Conservation (phyloP, 1,140 invertebrate genomes). For the Lasaia peninsularis region DNA sequence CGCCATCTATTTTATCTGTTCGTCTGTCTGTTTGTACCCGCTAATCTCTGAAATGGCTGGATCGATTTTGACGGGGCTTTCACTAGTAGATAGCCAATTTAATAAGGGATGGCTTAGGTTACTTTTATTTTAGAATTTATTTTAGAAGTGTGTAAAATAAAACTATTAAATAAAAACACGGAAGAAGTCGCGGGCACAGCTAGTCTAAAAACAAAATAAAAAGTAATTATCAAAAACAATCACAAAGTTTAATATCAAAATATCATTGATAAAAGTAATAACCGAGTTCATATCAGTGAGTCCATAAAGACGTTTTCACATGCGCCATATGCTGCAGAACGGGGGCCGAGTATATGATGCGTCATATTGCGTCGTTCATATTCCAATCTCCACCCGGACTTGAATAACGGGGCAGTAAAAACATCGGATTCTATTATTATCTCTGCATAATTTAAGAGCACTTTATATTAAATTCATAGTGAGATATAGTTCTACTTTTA, state of each 20-base stretch:
- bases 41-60: too few species aligned
- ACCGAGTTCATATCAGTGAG: background rate
- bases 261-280: slow-evolving; percentile 1
- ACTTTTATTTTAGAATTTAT: too few species aligned
- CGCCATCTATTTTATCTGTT: too few species aligned
- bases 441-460: background rate
- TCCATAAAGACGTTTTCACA: slow-evolving; percentile 6
- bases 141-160: too few species aligned
- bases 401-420: slow-evolving; percentile 8
- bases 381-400: background rate
- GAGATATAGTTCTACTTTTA: background rate
- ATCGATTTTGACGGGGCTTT: too few species aligned
- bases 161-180: too few species aligned
- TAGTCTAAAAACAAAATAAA: too few species aligned
- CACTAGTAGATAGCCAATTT: too few species aligned
- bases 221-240: background rate
- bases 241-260: background rate
- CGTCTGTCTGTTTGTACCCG: too few species aligned
- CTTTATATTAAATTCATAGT: slow-evolving; percentile 2
- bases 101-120: too few species aligned
- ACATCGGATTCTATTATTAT: slow-evolving; percentile 3
- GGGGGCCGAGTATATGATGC: slow-evolving; percentile 5
- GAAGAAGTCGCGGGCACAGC: too few species aligned
- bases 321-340: background rate
- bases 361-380: slow-evolving; percentile 7